Conservation (phyloP, 2,888 invertebrate genomes). For the Eilema caniola region DNA sequence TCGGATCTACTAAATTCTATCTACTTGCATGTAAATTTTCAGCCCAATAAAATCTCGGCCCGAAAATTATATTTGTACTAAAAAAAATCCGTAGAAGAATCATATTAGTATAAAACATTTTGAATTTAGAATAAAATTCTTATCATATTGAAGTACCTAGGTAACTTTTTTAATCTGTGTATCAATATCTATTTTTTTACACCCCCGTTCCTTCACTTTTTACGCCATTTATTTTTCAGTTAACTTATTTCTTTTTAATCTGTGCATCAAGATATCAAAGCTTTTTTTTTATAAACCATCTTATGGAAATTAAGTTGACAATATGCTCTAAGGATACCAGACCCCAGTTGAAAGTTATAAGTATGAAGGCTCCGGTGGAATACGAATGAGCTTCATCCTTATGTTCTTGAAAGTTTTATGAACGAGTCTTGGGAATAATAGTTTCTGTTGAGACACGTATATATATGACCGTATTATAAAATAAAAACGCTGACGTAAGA, state of each 20-base stretch:
- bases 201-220: not conserved
- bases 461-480: conserved; percentile 30
- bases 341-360: conserved; percentile 55
- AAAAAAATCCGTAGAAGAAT: too few relatives aligned
- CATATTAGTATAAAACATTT: too few relatives aligned
- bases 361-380: conserved; percentile 51
- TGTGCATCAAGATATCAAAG: not conserved
- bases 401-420: conserved; percentile 40
- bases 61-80: too few relatives aligned
- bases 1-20: too few relatives aligned
- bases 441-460: conserved; percentile 39
- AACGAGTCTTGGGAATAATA: conserved; percentile 36
- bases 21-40: too few relatives aligned
- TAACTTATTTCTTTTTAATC: not conserved
- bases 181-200: too few relatives aligned
- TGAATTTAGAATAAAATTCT: too few relatives aligned
- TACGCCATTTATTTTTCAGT: not conserved
- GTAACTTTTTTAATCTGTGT: too few relatives aligned
- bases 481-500: conserved; percentile 28
- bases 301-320: conserved; percentile 25
- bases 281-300: not conserved
- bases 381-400: conserved; percentile 54
- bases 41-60: too few relatives aligned
- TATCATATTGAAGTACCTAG: too few relatives aligned
- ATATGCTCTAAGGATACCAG: conserved; percentile 36